Conservation (phyloP, 2,888 invertebrate genomes). For the Neria commutata region DNA sequence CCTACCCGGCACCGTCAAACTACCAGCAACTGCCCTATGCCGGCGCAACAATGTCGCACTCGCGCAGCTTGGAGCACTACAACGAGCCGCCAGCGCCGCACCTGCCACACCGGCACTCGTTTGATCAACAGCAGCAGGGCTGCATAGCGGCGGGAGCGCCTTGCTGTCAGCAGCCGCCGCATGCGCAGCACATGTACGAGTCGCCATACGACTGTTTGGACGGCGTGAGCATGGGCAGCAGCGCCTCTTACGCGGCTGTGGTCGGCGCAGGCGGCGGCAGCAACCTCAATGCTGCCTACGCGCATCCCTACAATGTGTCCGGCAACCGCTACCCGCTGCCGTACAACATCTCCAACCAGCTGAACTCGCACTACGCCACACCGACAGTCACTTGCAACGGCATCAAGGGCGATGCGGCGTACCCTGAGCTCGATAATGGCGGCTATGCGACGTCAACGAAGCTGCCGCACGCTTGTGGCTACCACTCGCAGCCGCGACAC, state of each 20-base stretch:
- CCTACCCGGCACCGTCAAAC: constrained; percentile 35
- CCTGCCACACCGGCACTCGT: constrained; percentile 59
- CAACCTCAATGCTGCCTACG: constrained; percentile 32
- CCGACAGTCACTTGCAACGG: constrained; percentile 34
- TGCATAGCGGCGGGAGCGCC: constrained; percentile 36
- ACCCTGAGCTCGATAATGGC: constrained; percentile 36
- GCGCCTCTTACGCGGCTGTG: constrained; percentile 51
- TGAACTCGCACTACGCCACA: constrained; percentile 49
- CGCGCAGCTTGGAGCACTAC: constrained; percentile 61
- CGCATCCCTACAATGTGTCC: constrained; percentile 58
- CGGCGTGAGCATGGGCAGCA: constrained; percentile 49
- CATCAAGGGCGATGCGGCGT: constrained; percentile 22
- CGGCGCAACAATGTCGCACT: constrained; percentile 52
- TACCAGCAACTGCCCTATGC: constrained; percentile 33
- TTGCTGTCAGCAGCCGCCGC: constrained; percentile 31
- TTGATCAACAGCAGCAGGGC: constrained; percentile 58
- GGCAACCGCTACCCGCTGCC: constrained; percentile 61
- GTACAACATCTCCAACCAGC: constrained; percentile 57
- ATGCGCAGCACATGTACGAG: constrained; percentile 47
- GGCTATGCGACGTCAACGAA: constrained; percentile 46
- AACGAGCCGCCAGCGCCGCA: constrained; percentile 47
- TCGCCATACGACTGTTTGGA: constrained; percentile 58
- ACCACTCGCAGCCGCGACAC: constrained; percentile 32
- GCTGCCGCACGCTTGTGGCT: constrained; percentile 43
- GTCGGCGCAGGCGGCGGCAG: constrained; percentile 26